Percentiles rank a stretch among this genome's conserved stretches.
phyloP scores from a whole-genome alignment of 2,888 invertebrate species.

The Leucania comma region DNA sequence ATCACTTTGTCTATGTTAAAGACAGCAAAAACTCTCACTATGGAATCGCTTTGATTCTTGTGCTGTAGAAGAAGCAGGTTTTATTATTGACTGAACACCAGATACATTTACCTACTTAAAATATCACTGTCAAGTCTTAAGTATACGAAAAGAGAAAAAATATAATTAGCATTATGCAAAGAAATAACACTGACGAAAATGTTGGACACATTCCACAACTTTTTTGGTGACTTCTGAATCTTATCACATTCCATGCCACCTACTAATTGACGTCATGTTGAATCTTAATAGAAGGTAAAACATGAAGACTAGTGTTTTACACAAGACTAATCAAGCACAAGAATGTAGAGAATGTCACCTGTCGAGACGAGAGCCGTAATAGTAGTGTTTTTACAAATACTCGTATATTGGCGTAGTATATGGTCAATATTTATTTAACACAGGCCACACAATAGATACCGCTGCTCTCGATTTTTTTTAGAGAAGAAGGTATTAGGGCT shows the following conservation, averaged over 20 bases:
- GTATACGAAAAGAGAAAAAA: conserved; percentile 25
- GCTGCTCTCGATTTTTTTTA: neutral
- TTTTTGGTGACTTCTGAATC: neutral
- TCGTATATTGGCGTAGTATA: neutral
- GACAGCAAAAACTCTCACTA: conserved; percentile 35
- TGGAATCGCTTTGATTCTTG: conserved; percentile 40
- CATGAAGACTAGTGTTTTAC: conserved; percentile 1
- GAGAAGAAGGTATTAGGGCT: conserved; percentile 16
- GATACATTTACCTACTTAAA: conserved; percentile 36
- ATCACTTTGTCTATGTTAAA: conserved; percentile 18
- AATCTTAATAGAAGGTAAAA: conserved; percentile 9
- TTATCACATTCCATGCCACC: neutral
- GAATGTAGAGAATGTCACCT: conserved; percentile 19
- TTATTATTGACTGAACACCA: conserved; percentile 24
- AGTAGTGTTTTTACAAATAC: conserved; percentile 13
- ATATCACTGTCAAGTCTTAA: conserved; percentile 14
- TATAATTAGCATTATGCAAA: conserved; percentile 17
- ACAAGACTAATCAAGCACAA: conserved; percentile 8
- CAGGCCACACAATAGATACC: neutral
- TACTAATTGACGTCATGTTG: conserved; percentile 8
- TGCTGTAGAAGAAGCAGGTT: conserved; percentile 21
- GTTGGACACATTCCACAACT: conserved; percentile 10
- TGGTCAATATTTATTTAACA: conserved; percentile 19
- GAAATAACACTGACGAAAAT: neutral
- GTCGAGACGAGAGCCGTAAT: conserved; percentile 5